Conservation (phyloP, 2,797 vertebrate species). For the Amblyopsis hoosieri region DNA sequence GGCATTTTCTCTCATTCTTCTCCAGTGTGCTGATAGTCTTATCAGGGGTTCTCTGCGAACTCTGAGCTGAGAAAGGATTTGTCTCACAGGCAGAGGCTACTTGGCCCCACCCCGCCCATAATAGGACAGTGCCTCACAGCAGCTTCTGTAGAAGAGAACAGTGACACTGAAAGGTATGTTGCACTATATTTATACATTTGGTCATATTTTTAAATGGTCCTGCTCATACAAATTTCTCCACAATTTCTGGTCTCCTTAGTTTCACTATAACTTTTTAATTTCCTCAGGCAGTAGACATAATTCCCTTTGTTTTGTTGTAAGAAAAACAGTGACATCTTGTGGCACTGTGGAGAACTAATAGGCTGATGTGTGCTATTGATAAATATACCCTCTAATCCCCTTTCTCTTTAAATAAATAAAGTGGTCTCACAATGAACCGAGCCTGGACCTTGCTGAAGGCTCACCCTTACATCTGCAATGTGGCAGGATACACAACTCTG, state of each 20-base stretch:
- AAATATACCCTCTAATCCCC: background rate
- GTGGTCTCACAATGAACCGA: constrained; percentile 66
- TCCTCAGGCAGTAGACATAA: background rate
- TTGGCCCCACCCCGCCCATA: constrained; percentile 29
- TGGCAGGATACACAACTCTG: constrained; percentile 79
- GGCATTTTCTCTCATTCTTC: constrained; percentile 59
- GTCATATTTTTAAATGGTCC: too few relatives aligned
- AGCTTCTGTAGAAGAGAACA: constrained; percentile 16
- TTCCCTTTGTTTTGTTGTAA: constrained; percentile 4
- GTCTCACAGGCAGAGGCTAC: constrained; percentile 33
- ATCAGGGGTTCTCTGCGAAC: constrained; percentile 62
- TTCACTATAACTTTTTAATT: background rate
- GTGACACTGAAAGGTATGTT: constrained; percentile 46
- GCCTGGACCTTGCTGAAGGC: constrained; percentile 72
- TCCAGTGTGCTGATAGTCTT: constrained; percentile 58
- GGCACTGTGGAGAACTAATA: background rate
- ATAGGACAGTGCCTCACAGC: constrained; percentile 21
- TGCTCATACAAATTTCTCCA: background rate
- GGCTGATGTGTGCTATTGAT: too few relatives aligned
- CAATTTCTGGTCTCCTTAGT: background rate
- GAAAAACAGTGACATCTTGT: background rate
- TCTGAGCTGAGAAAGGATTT: constrained; percentile 62
- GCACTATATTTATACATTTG: background rate
- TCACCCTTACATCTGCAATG: constrained; percentile 76
- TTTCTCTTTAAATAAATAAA: constrained; percentile 24